Evolutionary conservation across 1,140 invertebrate species (phyloP).

Genomic region (Trachelipus rathkii): DNA sequence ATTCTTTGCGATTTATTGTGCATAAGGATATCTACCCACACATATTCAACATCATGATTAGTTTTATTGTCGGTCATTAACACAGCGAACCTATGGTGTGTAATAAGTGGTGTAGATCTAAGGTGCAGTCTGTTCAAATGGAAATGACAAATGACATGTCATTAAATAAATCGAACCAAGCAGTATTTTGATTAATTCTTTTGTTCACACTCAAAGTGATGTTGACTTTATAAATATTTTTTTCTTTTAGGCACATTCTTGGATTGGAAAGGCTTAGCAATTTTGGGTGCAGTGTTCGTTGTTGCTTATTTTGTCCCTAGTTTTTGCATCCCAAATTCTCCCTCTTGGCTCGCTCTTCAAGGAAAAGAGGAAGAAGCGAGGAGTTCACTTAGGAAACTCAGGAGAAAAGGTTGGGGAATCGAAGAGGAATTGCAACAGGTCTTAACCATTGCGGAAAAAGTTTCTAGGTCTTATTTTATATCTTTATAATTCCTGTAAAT

Average conservation of each 20-base stretch:
- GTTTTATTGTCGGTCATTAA: no score
- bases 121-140: no score
- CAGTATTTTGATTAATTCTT: no score
- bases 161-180: no score
- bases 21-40: no score
- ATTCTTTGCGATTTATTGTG: no score
- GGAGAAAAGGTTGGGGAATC: conserved; percentile 27
- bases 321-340: conserved; percentile 34
- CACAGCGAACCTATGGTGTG: no score
- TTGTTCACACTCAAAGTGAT: neutral
- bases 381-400: conserved; percentile 9
- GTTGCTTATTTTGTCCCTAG: conserved; percentile 27
- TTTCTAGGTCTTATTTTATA: neutral
- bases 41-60: no score
- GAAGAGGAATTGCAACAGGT: conserved; percentile 34
- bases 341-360: conserved; percentile 25
- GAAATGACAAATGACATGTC: no score
- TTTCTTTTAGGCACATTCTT: conserved; percentile 28
- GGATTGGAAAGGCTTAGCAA: conserved; percentile 31
- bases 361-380: conserved; percentile 32
- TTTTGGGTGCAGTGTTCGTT: conserved; percentile 28
- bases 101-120: no score
- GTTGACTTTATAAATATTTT: neutral
- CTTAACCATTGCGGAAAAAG: conserved; percentile 18
- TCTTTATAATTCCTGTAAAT: no score